phyloP scores from a whole-genome alignment of 2,888 invertebrate species.

The Philhelius pedissequus region DNA sequence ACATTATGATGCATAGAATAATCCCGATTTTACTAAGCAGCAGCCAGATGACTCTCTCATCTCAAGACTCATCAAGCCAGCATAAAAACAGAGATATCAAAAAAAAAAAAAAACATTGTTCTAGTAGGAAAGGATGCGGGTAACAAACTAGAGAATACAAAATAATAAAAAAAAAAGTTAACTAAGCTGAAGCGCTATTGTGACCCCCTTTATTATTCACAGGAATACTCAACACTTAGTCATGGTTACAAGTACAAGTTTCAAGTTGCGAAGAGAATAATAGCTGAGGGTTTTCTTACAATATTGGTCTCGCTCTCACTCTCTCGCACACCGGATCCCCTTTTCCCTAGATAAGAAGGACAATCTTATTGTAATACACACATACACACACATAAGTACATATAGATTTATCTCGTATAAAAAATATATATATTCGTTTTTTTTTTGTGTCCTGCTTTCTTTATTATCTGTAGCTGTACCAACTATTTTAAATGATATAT shows the following conservation, averaged over 20 bases:
- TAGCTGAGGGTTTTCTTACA: slow-evolving; percentile 51
- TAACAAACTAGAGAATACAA: not conserved
- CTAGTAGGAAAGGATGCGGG: not conserved
- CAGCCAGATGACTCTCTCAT: slow-evolving; percentile 29
- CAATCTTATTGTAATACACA: slow-evolving; percentile 26
- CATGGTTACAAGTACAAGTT: slow-evolving; percentile 50
- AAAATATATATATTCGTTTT: not conserved
- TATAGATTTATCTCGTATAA: slow-evolving; percentile 6
- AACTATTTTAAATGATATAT: slow-evolving; percentile 63
- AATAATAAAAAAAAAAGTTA: slow-evolving; percentile 13
- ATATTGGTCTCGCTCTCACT: not conserved
- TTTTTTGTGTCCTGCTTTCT: slow-evolving; percentile 14
- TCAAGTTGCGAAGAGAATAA: slow-evolving; percentile 54
- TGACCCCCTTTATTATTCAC: slow-evolving; percentile 49
- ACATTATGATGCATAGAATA: slow-evolving; percentile 35
- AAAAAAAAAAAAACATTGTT: not conserved
- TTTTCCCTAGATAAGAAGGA: not conserved
- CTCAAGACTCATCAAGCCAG: not conserved
- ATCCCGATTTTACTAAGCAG: slow-evolving; percentile 23
- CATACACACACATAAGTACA: not conserved
- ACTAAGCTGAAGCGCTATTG: slow-evolving; percentile 47
- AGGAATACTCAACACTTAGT: slow-evolving; percentile 54
- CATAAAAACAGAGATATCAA: not conserved
- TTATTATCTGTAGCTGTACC: slow-evolving; percentile 38
- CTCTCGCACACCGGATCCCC: not conserved